Percentiles rank a stretch among this genome's conserved stretches.
Evolutionary conservation across 1,140 invertebrate genomes (phyloP).

Genomic region (Drosophila auraria): DNA sequence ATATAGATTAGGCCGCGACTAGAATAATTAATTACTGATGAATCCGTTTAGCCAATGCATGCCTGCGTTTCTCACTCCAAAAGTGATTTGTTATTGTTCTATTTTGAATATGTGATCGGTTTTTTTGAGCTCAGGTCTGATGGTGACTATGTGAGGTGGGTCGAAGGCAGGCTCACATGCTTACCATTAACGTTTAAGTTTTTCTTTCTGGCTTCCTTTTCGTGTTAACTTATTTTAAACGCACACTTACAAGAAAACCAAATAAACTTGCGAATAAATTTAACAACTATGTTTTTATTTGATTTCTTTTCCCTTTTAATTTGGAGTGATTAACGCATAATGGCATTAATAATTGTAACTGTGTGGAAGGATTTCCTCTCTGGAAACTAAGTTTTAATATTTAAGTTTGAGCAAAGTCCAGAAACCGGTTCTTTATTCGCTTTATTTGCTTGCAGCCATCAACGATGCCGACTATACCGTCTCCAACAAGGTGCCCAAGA

Average conservation of each 20-base stretch:
- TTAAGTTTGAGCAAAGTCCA: not conserved
- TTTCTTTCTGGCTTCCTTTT: conserved; percentile 2
- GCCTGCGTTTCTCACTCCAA: conserved; percentile 71
- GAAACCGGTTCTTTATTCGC: not conserved
- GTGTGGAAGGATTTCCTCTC: not conserved
- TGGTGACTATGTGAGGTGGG: conserved; percentile 18
- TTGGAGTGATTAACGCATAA: conserved; percentile 64
- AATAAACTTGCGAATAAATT: conserved; percentile 55
- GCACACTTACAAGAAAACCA: conserved; percentile 32
- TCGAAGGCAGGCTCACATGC: conserved; percentile 29
- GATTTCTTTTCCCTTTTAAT: conserved; percentile 41
- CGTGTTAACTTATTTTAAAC: conserved; percentile 50
- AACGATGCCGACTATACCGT: conserved; percentile 73
- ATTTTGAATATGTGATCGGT: conserved; percentile 9
- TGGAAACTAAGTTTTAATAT: not conserved
- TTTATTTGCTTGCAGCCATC: conserved; percentile 62
- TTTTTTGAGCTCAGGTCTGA: conserved; percentile 25
- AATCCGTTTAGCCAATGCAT: conserved; percentile 48
- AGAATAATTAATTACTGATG: conserved; percentile 30
- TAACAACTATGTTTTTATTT: conserved; percentile 65
- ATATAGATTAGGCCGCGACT: conserved; percentile 44
- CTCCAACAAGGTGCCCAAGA: conserved; percentile 64
- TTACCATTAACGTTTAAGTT: conserved; percentile 17
- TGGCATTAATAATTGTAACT: conserved; percentile 16
- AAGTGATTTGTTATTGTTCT: conserved; percentile 15